Evolutionary conservation across 2,888 invertebrate genomes (phyloP), one percentile per base, ranked within the genome.

Genomic region (Rotaria magnacalcarata): DNA sequence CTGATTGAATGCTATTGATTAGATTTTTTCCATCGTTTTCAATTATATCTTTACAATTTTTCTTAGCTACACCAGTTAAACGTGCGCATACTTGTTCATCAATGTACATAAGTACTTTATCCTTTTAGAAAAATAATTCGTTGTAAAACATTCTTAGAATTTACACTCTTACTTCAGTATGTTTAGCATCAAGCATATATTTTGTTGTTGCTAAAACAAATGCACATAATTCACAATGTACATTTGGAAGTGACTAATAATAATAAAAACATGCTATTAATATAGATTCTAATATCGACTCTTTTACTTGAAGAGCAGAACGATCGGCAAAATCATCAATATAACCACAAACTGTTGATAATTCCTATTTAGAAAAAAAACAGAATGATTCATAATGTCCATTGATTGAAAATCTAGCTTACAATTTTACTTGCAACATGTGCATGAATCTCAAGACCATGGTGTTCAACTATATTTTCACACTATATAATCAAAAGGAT

Each of bases 151-250:
- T 16, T 4, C 24, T 6, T 47, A 8, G n/a, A n/a, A 21, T 43
- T 4, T 5, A 41, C 10, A 10, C n/a, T 75, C 80, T 85, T 74
- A 27, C 60, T 27, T 85, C 84, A n/a, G 75, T 85, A 84, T 58
- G 54, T 86, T 85, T 67, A 41, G 34, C 85, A 21, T 56, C 34
- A 50, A 86, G 50, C 85, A 85, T 85, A 54, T 58, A 60, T 56
- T 86, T 85, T 19, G 86, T 56, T 75, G 86, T 75, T 43, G 75
- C 19, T 80, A 85, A 50, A 58, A 86, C 85, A 58, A 86, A 84
- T 58, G 86, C 56, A 75, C 86, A 86, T 50, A 85, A 84, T 86
- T 86, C 85, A 60, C 86, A 86, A 34, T 75, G 85, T 47, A 86
- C 85, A 50, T 75, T 75, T n/a, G 43, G 67, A 16, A 67, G 67